Base-by-base conservation (phyloP, 1,140 invertebrate genomes). In the Lasioglossum albipes region DNA sequence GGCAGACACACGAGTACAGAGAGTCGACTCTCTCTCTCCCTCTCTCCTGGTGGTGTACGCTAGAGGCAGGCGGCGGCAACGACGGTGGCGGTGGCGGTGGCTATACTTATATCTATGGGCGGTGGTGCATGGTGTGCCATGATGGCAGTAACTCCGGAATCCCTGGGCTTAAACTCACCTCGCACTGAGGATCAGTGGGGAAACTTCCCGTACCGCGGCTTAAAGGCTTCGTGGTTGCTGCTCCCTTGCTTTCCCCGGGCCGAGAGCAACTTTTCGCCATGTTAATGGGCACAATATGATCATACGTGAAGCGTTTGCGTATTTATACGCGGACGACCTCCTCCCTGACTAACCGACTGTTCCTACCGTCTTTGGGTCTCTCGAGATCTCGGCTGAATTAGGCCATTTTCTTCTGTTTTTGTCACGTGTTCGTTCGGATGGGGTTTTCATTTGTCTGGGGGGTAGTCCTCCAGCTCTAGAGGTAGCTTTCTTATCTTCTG, bases 161-260 rank as follows among this genome's bases (percentile, higher is more conserved):
- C 93, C 93, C 84, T 41, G 92, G 91, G 93, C 93, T 93, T 93
- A 93, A 93, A 91, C 90, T 80, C 85, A 83, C 88, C 85, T 84
- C 82, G 91, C 90, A 84, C 82, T 84, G 90, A 91, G 93, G 93
- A 93, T 93, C 92, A 93, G 92, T 90, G 92, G 82, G 91, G 88
- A 93, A 93, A 93, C 90, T 93, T 93, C 89, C 91, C 91, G 91
- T 83, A 75, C 90, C 91, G 84, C 87, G 91, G 93, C 92, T 93
- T 93, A 93, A 93, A 92, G 92, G 93, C 92, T 93, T 93, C 90
- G 91, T 87, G 92, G 91, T 92, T 92, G 91, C 91, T 91, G 89
- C 90, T 90, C 87, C 89, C 87, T 88, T 88, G 86, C 87, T 85
- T 84, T 88, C 84, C 84, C 83, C 20, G 57, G 82, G 66, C 77